Conservation (phyloP, 2,888 invertebrate genomes). For the Polyommatus icarus region DNA sequence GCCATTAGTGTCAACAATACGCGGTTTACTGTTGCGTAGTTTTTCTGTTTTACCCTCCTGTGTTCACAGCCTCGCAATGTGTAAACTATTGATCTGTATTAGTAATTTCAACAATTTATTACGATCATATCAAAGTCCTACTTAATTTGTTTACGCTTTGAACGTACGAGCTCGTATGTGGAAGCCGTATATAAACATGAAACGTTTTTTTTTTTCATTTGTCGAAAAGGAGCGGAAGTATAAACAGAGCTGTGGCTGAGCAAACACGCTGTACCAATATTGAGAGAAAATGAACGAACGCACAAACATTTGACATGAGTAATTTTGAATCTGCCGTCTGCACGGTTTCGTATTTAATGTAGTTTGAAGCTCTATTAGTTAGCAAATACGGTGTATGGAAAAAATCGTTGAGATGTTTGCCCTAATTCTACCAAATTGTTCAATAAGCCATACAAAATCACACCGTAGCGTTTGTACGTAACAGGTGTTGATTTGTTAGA, state of each 20-base stretch:
- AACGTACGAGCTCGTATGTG: slow-evolving; percentile 1
- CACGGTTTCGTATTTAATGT: neutral
- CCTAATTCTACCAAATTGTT: neutral
- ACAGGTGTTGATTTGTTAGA: too few relatives aligned
- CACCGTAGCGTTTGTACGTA: too few relatives aligned
- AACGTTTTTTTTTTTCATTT: slow-evolving; percentile 24
- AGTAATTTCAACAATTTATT: neutral
- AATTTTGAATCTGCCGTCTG: slow-evolving; percentile 3
- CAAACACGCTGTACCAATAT: slow-evolving; percentile 30
- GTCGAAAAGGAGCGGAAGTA: slow-evolving; percentile 22
- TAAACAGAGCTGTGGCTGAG: slow-evolving; percentile 25
- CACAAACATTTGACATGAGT: slow-evolving; percentile 32
- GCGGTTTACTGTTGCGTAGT: too few relatives aligned
- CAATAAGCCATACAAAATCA: too few relatives aligned
- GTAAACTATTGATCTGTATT: neutral
- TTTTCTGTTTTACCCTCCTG: neutral
- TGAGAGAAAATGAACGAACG: slow-evolving; percentile 30
- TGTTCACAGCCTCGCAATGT: neutral
- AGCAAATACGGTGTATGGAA: neutral
- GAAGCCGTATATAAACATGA: neutral
- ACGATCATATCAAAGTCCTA: neutral
- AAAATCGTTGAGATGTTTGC: neutral
- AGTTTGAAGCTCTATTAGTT: slow-evolving; percentile 5
- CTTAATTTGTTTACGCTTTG: neutral
- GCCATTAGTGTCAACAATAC: too few relatives aligned